Evolutionary conservation across 2,113 vertebrate species (phyloP), one percentile per base, ranked within the genome.

Genomic region (Phainopepla nitens): DNA sequence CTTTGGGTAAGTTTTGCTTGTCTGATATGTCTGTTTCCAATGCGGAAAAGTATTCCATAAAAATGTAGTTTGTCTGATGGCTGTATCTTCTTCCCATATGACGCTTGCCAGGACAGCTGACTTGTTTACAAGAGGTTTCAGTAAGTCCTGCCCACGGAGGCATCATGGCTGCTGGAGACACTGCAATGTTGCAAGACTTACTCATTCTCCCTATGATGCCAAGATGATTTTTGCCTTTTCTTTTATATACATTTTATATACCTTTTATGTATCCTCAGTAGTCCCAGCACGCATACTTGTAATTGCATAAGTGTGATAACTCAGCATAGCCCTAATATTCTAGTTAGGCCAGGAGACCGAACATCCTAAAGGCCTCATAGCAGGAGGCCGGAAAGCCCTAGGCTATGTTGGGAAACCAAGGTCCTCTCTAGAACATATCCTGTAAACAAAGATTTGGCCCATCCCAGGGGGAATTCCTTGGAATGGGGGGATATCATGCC

Each of bases 321-420:
- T 77, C 9, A 50, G 13, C 57, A 41, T 12, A 61, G 17, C 5
- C 28, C 22, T 61, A 31, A 16, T 33, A 9, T 15, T 50, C 10
- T 50, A n/a, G 22, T 50, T 41, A 61, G 56, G n/a, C 44, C 35
- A 31, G 28, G 22, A 50, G 57, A 27, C 8, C 45, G 41, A 49
- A 41, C 28, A 27, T 15, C 45, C 28, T 41, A 20, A 39, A 60
- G 56, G 12, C 27, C n/a, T 39, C 1, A 0, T 7, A 39, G 16
- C 0, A 6, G 15, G 44, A 76, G 56, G 28, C 12, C 4, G 10
- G 56, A 76, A 41, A 61, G 6, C 35, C 10, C 5, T 7, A 31
- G 0, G 0, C 21, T 39, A 14, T 4, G 15, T 49, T 15, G 15
- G 11, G 57, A 25, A 50, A 50, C 35, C 16, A 33, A 33, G 17